phyloP scores from a whole-genome alignment of 2,113 vertebrate species.

The Engystomops pustulosus region DNA sequence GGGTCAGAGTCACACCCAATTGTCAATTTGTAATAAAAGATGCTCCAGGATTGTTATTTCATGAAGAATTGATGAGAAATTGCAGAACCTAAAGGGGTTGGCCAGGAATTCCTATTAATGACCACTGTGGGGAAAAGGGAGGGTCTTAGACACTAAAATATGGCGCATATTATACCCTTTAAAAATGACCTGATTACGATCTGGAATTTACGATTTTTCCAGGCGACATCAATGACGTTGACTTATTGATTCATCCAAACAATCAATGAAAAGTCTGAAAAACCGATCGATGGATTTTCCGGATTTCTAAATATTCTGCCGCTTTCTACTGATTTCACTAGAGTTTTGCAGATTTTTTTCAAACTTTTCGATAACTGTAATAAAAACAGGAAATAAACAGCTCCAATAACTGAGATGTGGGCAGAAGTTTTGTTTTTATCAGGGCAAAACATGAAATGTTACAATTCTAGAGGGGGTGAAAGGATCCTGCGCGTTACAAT shows the following conservation, averaged over 20 bases:
- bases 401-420: background rate
- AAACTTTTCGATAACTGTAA: background rate
- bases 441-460: too few species aligned
- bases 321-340: constrained; percentile 18
- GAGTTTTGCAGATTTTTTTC: background rate
- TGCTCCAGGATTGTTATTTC: too few species aligned
- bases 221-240: background rate
- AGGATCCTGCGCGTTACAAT: too few species aligned
- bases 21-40: too few species aligned
- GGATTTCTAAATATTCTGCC: constrained; percentile 14
- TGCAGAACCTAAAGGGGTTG: too few species aligned
- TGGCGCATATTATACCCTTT: background rate
- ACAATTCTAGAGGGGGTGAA: too few species aligned
- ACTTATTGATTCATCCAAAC: background rate
- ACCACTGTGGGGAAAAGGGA: too few species aligned
- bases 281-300: background rate
- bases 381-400: background rate
- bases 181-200: background rate
- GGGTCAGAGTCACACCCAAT: too few species aligned
- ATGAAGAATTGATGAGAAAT: too few species aligned
- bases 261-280: background rate
- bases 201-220: background rate
- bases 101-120: too few species aligned
- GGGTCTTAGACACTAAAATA: too few species aligned
- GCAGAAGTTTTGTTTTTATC: background rate